Evolutionary conservation across 2,113 vertebrate genomes (phyloP), one percentile per base, ranked within the genome.

Genomic region (Bungarus multicinctus): DNA sequence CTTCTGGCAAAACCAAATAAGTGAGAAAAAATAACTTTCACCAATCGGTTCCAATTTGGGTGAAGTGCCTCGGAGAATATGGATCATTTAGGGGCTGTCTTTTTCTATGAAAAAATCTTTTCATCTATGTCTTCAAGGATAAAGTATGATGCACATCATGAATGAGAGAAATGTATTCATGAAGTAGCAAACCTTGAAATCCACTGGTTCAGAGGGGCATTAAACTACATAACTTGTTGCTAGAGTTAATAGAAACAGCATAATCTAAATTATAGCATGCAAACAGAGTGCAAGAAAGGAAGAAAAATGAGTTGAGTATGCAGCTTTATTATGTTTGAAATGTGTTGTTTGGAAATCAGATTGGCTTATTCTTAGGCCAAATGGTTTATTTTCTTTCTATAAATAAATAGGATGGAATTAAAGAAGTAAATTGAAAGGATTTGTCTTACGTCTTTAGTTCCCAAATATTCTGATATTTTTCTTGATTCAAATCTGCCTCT

Each of bases 31-130:
- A 6, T 43, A 93, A 54, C 39, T 45, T 93, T 95, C 92, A 94
- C 81, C 8, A 94, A 88, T 93, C 89, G 87, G 81, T 94, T 96
- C 94, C 94, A 85, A 88, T 96, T 94, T 95, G 89, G 94, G 93
- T 93, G 54, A 93, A 96, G 74, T 25, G 34, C 93, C 96, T 94
- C 94, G n/a, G 81, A 93, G 86, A 64, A 74, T 11, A 5, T 88
- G 27, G 58, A 94, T 91, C 74, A 34, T 60, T 95, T 92, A 91
- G 91, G 85, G 86, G 85, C 89, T 93, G 93, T 81, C 94, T 95
- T 95, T 94, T 87, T 57, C 81, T 57, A 43, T 88, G 91, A 89
- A 90, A 93, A 95, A 92, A 93, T n/a, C 30, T 60, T 93, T 92
- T 94, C 86, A 10, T 89, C 85, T 60, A 52, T 96, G 89, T 43